These are phyloP conservation scores for Spizaetus ornatus DNA, from an alignment of 2,113 vertebrate species.

Conservation along the genomic window DNA sequence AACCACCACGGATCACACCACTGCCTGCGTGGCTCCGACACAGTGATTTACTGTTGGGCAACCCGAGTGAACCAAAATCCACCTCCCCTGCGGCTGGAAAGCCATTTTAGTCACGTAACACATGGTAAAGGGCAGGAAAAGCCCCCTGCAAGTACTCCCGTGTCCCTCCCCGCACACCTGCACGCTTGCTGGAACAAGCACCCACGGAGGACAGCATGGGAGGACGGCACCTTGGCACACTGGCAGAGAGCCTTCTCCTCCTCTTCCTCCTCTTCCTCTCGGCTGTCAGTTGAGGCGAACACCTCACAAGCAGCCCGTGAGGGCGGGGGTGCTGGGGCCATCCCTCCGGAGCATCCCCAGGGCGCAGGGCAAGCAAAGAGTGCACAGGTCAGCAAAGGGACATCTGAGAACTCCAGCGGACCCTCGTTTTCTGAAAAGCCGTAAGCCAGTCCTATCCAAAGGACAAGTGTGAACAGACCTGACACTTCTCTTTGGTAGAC, in stretches of 20 bases:
- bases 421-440: background rate
- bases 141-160: fast-evolving
- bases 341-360: background rate
- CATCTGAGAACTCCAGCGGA: background rate
- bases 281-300: background rate
- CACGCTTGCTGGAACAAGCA: background rate
- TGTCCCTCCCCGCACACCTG: background rate
- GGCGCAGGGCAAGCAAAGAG: background rate
- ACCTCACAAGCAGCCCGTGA: fast-evolving
- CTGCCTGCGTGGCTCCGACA: background rate
- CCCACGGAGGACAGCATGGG: background rate
- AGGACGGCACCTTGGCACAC: fast-evolving
- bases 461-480: background rate
- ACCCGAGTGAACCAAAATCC: background rate
- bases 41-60: background rate
- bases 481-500: background rate
- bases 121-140: background rate
- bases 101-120: background rate
- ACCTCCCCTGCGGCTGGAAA: background rate
- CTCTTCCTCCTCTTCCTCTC: background rate
- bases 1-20: background rate
- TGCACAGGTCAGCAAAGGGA: background rate
- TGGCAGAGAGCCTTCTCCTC: background rate
- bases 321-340: background rate
- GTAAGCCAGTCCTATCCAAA: background rate